A percentile compares a stretch with the other conserved stretches of the same genome.
Evolutionary conservation across 2,888 invertebrate genomes (phyloP).

Genomic region (Drosophila prolongata): DNA sequence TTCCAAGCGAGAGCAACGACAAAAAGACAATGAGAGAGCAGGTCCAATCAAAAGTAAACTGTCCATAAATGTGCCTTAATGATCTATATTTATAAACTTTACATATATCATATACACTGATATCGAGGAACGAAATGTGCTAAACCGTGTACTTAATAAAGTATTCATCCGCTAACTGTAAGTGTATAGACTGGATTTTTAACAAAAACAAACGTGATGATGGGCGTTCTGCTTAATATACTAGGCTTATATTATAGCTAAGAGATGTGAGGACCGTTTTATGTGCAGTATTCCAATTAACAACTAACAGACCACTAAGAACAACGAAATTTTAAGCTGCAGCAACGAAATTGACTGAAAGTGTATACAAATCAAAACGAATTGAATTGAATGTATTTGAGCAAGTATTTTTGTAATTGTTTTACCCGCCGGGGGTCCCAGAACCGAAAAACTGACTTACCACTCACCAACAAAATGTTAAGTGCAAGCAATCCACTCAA

Average conservation of each 20-base stretch:
- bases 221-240: conserved; percentile 71
- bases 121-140: conserved; percentile 49
- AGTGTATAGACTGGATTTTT: conserved; percentile 76
- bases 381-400: conserved; percentile 21
- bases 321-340: conserved; percentile 60
- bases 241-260: conserved; percentile 67
- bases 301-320: conserved; percentile 44
- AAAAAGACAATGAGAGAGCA: conserved; percentile 72
- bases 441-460: conserved; percentile 19
- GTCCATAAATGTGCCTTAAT: conserved; percentile 77
- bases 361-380: conserved; percentile 31
- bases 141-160: conserved; percentile 64
- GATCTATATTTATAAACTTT: conserved; percentile 51
- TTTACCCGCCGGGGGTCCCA: conserved; percentile 18
- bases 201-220: conserved; percentile 62
- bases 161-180: conserved; percentile 50
- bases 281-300: conserved; percentile 63
- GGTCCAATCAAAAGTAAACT: conserved; percentile 76
- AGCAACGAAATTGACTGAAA: conserved; percentile 44
- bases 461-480: conserved; percentile 36
- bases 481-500: conserved; percentile 45
- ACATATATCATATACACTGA: conserved; percentile 45
- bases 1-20: conserved; percentile 56
- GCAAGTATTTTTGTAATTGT: conserved; percentile 28
- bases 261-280: conserved; percentile 51